Base-by-base conservation (phyloP, 1,140 invertebrate genomes). In the Penaeus chinensis region DNA sequence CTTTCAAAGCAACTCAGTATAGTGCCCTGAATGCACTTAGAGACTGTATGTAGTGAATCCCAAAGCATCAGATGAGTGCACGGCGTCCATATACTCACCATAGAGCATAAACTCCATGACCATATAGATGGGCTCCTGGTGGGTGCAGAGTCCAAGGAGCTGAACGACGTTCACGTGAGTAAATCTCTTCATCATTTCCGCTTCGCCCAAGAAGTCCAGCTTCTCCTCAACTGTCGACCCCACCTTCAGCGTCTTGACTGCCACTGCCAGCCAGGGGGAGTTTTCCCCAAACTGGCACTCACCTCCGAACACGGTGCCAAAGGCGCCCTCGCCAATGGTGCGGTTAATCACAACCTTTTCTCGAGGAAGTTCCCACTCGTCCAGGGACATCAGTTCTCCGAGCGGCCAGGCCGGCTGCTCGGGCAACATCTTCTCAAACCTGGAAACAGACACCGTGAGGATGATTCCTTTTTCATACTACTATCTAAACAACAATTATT, bases 91-190 rank as follows among this genome's bases (percentile, higher is more conserved):
- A 54, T 54, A 91, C 91, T 93, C 92, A 92, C 97, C 97, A 90
- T 97, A 97, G 71, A 98, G 93, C 96, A 98, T 97, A 89, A 97
- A 98, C 92, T 98, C 97, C 95, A 98, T 98, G 0, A 98, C 95
- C 10, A 97, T 97, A 91, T 96, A 96, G 22, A 97, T 95, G 0
- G 97, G 97, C 89, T 97, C 96, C 71, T 94, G 95, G 91, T 95
- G 95, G 2, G 96, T 96, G 90, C 96, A 97, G 47, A 98, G 96
- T 24, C 94, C 94, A 0, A 98, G 92, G 7, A 99, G 93, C 89
- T 95, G 95, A 0, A 99, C 95, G 60, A 99, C 96, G 91, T 99
- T 98, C 89, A 95, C 95, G 91, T 99, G 97, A 78, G 97, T 95
- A 91, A 98, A 97, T 76, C 95, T 93, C 91, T 98, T 98, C 96